A percentile compares a stretch with the other conserved stretches of the same genome.
Evolutionary conservation across 2,797 vertebrate genomes (phyloP).

Genomic region (Todus mexicanus): DNA sequence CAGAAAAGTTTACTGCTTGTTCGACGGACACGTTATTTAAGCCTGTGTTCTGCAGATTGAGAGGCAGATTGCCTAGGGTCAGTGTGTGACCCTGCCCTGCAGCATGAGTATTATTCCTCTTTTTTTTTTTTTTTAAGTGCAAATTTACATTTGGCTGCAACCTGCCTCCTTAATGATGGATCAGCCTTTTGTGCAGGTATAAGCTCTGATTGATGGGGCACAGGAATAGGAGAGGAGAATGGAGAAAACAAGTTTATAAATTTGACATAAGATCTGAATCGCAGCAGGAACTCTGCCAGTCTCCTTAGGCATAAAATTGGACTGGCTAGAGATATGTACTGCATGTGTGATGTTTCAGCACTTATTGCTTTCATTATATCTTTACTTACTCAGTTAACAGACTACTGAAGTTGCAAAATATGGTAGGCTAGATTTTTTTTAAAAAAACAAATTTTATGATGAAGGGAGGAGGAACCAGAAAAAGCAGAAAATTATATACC

Average conservation of each 20-base stretch:
- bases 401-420: slow-evolving; percentile 38
- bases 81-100: slow-evolving; percentile 56
- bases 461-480: neutral
- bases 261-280: slow-evolving; percentile 69
- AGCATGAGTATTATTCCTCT: neutral
- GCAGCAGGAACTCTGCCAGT: slow-evolving; percentile 43
- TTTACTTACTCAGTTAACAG: slow-evolving; percentile 46
- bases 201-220: slow-evolving; percentile 64
- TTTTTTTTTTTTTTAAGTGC: neutral
- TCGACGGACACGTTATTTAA: slow-evolving; percentile 20
- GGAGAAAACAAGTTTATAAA: slow-evolving; percentile 70
- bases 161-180: slow-evolving; percentile 52
- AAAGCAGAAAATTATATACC: neutral
- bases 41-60: slow-evolving; percentile 9
- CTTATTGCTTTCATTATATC: slow-evolving; percentile 44
- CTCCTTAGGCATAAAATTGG: slow-evolving; percentile 62
- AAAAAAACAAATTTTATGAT: neutral
- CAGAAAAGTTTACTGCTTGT: slow-evolving; percentile 36
- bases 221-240: neutral
- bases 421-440: neutral
- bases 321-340: slow-evolving; percentile 35
- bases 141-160: slow-evolving; percentile 64
- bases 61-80: slow-evolving; percentile 59
- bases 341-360: slow-evolving; percentile 39
- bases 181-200: slow-evolving; percentile 53